These are phyloP conservation scores for Artemisiospiza belli DNA, from an alignment of 2,113 vertebrate genomes.

Conservation along the genomic window DNA sequence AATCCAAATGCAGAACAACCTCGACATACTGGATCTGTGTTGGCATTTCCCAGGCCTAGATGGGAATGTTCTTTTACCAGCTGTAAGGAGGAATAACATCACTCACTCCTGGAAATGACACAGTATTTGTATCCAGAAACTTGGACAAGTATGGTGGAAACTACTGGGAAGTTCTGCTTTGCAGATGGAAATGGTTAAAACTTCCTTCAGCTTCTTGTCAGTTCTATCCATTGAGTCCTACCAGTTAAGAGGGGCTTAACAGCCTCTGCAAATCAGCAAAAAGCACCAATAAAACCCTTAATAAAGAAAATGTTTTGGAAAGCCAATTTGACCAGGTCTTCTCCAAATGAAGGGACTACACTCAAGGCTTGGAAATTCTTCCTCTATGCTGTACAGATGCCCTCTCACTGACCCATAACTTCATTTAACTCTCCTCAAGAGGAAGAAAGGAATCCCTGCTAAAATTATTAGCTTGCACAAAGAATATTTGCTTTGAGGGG, in stretches of 20 bases:
- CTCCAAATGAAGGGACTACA: neutral
- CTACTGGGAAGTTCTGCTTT: neutral
- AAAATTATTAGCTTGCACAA: constrained; percentile 45
- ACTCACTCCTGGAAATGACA: neutral
- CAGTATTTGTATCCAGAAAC: neutral
- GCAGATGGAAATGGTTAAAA: neutral
- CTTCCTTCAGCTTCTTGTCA: neutral
- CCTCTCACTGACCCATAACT: constrained; percentile 55
- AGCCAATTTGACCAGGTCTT: neutral
- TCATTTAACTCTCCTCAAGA: constrained; percentile 53
- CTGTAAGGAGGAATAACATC: neutral
- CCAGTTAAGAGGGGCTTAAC: neutral
- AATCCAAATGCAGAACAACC: neutral
- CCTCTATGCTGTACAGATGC: neutral
- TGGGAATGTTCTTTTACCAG: neutral
- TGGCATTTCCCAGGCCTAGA: neutral
- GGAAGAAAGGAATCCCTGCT: constrained; percentile 57
- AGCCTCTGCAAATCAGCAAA: neutral
- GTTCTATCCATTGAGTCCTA: neutral
- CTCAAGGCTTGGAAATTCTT: constrained; percentile 2
- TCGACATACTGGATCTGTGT: neutral
- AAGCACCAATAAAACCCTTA: neutral
- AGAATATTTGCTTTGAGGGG: constrained; percentile 42
- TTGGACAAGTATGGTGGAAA: neutral
- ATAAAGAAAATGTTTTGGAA: neutral